Percentiles rank a stretch among this genome's conserved stretches.
phyloP scores from a whole-genome alignment of 2,888 invertebrate genomes.

The Drosophila histrio region DNA sequence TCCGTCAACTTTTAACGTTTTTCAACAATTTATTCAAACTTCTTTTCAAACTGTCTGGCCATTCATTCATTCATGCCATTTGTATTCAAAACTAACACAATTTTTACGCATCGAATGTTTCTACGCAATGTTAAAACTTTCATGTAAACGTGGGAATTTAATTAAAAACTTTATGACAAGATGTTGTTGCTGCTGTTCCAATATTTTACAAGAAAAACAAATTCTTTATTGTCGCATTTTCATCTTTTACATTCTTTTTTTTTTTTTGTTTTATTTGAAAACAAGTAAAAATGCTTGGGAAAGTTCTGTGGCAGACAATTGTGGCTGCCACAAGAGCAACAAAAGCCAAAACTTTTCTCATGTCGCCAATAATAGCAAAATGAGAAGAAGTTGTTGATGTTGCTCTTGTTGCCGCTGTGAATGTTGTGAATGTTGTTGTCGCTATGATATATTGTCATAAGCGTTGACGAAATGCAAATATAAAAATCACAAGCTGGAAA shows the following conservation, averaged over 20 bases:
- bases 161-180: constrained; percentile 77
- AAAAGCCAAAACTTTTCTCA: constrained; percentile 61
- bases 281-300: constrained; percentile 51
- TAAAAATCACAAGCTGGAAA: constrained; percentile 66
- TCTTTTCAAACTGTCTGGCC: not conserved
- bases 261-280: constrained; percentile 33
- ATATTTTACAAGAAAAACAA: constrained; percentile 20
- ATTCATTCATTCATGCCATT: constrained; percentile 6
- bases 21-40: not conserved
- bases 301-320: constrained; percentile 75
- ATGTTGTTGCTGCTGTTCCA: constrained; percentile 49
- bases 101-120: constrained; percentile 28
- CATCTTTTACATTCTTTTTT: not conserved
- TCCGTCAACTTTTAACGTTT: not conserved
- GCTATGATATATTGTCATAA: constrained; percentile 71
- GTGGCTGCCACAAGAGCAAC: constrained; percentile 44
- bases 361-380: constrained; percentile 74
- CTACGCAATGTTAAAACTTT: constrained; percentile 31
- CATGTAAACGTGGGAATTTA: constrained; percentile 68
- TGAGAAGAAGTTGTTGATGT: constrained; percentile 29
- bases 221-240: constrained; percentile 33
- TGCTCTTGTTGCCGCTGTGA: constrained; percentile 2
- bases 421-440: constrained; percentile 15
- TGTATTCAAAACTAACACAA: constrained; percentile 40
- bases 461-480: constrained; percentile 76